A percentile compares a stretch with the other conserved stretches of the same genome.
These are phyloP conservation scores for Setophaga coronata DNA, from an alignment of 2,113 vertebrate species.

Conservation along the genomic window DNA sequence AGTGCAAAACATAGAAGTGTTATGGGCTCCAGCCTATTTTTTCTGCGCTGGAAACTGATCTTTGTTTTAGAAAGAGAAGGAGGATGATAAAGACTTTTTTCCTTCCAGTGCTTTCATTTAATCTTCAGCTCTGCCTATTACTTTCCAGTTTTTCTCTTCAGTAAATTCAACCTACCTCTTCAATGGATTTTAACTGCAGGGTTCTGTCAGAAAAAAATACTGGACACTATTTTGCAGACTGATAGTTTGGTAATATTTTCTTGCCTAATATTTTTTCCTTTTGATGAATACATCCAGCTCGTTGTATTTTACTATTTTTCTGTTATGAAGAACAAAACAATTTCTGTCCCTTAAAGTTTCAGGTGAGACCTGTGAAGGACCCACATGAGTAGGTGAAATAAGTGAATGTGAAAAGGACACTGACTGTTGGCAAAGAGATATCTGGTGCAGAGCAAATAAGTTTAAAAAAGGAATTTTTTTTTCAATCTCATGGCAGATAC, in stretches of 20 bases:
- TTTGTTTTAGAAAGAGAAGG: neutral
- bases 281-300: neutral
- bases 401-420: neutral
- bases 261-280: neutral
- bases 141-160: neutral
- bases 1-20: neutral
- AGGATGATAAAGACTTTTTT: neutral
- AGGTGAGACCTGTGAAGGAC: neutral
- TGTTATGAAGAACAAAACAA: neutral
- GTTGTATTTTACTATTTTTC: neutral
- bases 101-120: neutral
- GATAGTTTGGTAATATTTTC: neutral
- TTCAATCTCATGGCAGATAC: neutral
- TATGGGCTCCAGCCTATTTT: fast-evolving
- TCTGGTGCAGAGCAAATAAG: neutral
- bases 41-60: neutral
- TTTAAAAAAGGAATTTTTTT: neutral
- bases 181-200: neutral
- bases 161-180: neutral
- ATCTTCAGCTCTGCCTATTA: neutral
- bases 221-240: neutral
- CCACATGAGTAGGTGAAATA: neutral
- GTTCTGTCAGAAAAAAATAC: neutral
- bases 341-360: neutral
- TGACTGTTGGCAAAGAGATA: neutral